Evolutionary conservation across 23 tunicate species (phyloP).

Genomic region (Diplosoma virens): DNA sequence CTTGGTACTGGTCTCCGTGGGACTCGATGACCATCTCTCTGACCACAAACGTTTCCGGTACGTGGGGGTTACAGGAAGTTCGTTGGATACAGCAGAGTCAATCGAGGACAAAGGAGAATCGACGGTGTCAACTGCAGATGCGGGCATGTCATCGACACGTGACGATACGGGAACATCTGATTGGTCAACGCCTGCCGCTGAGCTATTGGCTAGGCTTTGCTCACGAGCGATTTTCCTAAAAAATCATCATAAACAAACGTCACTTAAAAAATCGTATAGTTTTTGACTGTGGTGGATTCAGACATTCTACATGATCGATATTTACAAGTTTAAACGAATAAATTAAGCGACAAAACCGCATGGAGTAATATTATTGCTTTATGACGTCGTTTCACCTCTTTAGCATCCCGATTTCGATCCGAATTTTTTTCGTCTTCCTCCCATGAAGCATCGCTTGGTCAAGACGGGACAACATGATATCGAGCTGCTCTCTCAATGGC

Average conservation of each 20-base stretch:
- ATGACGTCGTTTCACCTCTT: no score
- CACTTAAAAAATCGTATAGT: no score
- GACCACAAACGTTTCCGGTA: slow-evolving; percentile 45
- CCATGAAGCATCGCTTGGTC: slow-evolving; percentile 55
- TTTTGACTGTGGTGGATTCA: no score
- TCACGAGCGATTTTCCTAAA: slow-evolving; percentile 13
- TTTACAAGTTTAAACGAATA: no score
- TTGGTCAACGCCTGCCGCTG: neutral
- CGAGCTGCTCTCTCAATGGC: slow-evolving; percentile 54
- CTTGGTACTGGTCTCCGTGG: slow-evolving; percentile 22
- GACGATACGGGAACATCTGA: no score
- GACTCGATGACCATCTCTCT: slow-evolving; percentile 20
- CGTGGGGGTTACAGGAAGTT: neutral
- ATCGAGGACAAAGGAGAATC: neutral
- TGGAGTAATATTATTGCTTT: no score
- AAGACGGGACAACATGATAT: slow-evolving; percentile 44
- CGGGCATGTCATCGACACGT: no score
- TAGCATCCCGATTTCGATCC: slow-evolving; percentile 38
- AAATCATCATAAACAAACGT: no score
- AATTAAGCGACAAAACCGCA: no score
- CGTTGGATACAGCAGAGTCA: no score
- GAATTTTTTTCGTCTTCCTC: slow-evolving; percentile 57
- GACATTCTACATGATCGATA: no score
- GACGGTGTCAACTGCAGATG: neutral
- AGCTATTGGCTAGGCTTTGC: neutral